Evolutionary conservation across 1,140 invertebrate species (phyloP).

Genomic region (Eueides isabella): DNA sequence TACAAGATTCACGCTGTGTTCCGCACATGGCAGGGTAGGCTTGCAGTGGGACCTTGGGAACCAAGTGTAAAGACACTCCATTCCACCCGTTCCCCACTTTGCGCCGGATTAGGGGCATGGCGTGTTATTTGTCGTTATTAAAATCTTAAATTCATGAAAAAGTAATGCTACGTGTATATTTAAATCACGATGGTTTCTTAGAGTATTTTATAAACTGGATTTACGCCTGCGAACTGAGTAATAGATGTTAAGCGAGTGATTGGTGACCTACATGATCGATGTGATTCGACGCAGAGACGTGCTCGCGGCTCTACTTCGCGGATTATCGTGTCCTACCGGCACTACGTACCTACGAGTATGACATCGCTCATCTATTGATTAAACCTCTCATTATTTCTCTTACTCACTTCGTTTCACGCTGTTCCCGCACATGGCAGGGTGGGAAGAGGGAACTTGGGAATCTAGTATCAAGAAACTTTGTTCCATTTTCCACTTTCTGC

Average conservation of each 20-base stretch:
- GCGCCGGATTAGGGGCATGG: too few species aligned
- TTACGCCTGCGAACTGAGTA: constrained; percentile 9
- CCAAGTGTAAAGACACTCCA: too few species aligned
- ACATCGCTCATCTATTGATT: constrained; percentile 24
- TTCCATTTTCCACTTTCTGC: too few species aligned
- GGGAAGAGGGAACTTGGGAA: too few species aligned
- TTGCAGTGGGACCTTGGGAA: too few species aligned
- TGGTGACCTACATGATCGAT: constrained; percentile 38
- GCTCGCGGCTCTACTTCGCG: constrained; percentile 56
- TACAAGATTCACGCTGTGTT: too few species aligned
- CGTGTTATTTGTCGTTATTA: neutral
- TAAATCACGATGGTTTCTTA: neutral
- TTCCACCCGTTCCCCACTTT: too few species aligned
- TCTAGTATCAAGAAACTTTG: too few species aligned
- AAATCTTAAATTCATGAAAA: neutral
- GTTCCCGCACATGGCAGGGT: too few species aligned
- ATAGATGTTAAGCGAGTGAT: constrained; percentile 14
- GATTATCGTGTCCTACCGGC: constrained; percentile 48
- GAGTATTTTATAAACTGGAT: neutral
- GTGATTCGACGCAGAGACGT: constrained; percentile 46
- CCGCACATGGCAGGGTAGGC: too few species aligned
- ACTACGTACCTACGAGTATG: constrained; percentile 18
- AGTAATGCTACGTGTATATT: neutral
- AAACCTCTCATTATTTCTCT: too few species aligned
- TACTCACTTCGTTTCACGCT: too few species aligned